Percentiles rank a stretch among this genome's conserved stretches.
These are phyloP conservation scores for Hartigia nigra DNA, from an alignment of 2,888 invertebrate genomes.

Conservation along the genomic window DNA sequence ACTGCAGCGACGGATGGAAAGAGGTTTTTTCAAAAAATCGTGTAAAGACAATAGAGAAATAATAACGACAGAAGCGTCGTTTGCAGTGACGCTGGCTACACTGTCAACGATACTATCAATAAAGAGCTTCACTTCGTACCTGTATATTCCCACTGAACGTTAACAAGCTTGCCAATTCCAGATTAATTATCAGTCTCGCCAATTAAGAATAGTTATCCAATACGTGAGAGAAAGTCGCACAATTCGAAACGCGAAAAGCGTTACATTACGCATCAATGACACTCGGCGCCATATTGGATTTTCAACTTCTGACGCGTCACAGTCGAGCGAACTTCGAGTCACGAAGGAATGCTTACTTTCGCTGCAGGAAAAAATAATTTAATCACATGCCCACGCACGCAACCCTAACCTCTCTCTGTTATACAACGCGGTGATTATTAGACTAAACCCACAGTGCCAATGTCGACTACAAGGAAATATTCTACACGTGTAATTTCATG, in stretches of 20 bases:
- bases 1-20: not conserved
- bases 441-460: not conserved
- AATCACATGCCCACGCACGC: not conserved
- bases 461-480: not conserved
- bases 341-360: not conserved
- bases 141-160: not conserved
- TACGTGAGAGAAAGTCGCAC: not conserved
- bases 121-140: not conserved
- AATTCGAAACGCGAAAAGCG: not conserved
- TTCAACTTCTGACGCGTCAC: not conserved
- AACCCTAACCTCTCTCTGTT: not conserved
- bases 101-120: not conserved
- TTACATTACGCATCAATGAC: not conserved
- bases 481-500: not conserved
- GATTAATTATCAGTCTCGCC: slow-evolving; percentile 45
- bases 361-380: not conserved
- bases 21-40: not conserved
- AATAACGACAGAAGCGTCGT: not conserved
- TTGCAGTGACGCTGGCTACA: not conserved
- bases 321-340: not conserved
- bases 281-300: not conserved
- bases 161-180: slow-evolving; percentile 39
- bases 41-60: not conserved
- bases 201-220: slow-evolving; percentile 39
- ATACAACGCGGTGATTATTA: not conserved